Conservation (phyloP, 1,140 invertebrate genomes). For the Ceratosolen solmsi region DNA sequence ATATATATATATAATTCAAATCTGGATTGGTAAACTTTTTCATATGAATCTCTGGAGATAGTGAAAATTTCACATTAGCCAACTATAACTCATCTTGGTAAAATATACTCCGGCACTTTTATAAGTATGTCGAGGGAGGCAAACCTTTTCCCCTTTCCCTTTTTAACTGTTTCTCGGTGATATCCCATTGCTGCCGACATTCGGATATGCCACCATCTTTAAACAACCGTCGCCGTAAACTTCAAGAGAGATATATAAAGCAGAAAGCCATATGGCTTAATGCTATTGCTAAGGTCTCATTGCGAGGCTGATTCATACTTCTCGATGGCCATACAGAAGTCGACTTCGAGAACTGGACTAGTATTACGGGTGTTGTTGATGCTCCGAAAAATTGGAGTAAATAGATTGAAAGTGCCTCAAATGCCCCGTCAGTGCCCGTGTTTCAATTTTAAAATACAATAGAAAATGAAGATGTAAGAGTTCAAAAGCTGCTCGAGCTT, state of each 20-base stretch:
- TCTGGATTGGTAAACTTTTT: neutral
- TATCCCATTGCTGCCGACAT: too few relatives aligned
- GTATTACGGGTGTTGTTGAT: neutral
- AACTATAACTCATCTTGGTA: conserved; percentile 61
- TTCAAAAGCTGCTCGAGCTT: too few relatives aligned
- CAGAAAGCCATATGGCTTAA: too few relatives aligned
- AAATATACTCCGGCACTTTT: neutral
- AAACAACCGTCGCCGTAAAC: too few relatives aligned
- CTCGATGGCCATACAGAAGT: neutral
- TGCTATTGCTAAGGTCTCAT: too few relatives aligned
- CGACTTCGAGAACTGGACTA: neutral
- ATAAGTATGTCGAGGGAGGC: too few relatives aligned
- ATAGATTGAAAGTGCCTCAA: neutral
- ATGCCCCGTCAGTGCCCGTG: too few relatives aligned
- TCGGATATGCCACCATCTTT: too few relatives aligned
- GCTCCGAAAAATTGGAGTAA: neutral
- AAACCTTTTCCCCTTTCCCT: neutral
- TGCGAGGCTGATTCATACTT: too few relatives aligned
- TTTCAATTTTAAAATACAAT: neutral
- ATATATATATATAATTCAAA: too few relatives aligned
- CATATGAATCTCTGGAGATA: neutral
- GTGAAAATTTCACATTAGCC: conserved; percentile 58
- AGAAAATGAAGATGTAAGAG: neutral
- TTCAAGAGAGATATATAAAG: too few relatives aligned
- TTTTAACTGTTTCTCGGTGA: neutral